Evolutionary conservation across 2,797 vertebrate genomes (phyloP), one percentile per base, ranked within the genome.

Genomic region (Hypotaenidia okinawae): DNA sequence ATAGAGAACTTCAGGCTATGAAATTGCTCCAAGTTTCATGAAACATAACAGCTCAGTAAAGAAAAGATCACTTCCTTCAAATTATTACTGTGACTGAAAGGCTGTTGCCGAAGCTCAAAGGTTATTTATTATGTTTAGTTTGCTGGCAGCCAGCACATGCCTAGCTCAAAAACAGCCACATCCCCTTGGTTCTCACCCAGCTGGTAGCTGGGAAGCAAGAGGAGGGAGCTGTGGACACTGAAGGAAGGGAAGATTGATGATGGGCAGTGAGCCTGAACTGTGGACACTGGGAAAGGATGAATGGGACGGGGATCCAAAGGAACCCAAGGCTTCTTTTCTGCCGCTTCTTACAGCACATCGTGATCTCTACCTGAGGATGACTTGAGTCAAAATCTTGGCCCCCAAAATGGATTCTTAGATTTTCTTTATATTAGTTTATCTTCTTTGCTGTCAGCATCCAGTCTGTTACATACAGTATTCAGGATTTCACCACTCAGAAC

Each of bases 81-180:
- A 57, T 67, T 70, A 43, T n/a, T 76, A 5, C 80, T 2, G 2
- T 49, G 67, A 89, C 83, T 64, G 63, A 73, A 88, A 88, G 43
- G 32, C 85, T 91, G 83, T 61, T 93, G 87, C 72, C 33, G 1
- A 14, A 90, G 80, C 86, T 94, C 90, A 90, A 84, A 93, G 63
- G 81, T 93, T 95, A 77, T 87, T 94, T 94, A 67, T 84, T 82
- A 52, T 54, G 57, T 82, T 87, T 69, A 84, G 57, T 92, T 91
- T 94, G 75, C 84, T 89, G 82, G 80, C 83, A 90, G 88, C 63
- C 59, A 89, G 83, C 55, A 89, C 64, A 67, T 30, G 77, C 70
- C 87, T 37, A 57, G 47, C 80, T 92, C 61, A 66, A 84, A 91
- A 92, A 33, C 90, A 93, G 68, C 64, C 82, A 92, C 74, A 52